phyloP scores from a whole-genome alignment of 2,888 invertebrate species.

The Boloria euphrosyne region DNA sequence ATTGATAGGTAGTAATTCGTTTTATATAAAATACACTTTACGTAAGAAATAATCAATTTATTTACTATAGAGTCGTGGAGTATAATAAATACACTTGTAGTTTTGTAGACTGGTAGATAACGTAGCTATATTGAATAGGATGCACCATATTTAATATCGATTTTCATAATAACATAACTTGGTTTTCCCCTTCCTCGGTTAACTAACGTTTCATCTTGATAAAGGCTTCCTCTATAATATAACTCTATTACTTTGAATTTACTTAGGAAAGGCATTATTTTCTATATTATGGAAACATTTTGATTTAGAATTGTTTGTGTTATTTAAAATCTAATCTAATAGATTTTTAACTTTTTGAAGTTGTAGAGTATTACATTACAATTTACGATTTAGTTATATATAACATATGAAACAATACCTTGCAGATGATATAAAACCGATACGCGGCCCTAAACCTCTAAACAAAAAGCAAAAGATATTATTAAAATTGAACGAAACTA shows the following conservation, averaged over 20 bases:
- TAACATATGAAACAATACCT: conserved; percentile 1
- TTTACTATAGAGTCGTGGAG: too few species aligned
- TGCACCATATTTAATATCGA: conserved; percentile 8
- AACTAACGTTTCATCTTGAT: conserved; percentile 4
- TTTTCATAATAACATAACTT: background rate
- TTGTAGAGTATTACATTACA: too few species aligned
- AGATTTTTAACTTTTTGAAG: too few species aligned
- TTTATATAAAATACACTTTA: too few species aligned
- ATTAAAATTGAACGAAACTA: conserved; percentile 66
- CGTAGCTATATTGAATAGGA: background rate
- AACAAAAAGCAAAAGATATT: conserved; percentile 62
- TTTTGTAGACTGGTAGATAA: background rate
- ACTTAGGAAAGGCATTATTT: too few species aligned
- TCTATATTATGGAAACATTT: background rate
- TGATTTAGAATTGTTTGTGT: background rate
- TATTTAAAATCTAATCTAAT: too few species aligned
- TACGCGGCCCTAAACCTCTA: conserved; percentile 51
- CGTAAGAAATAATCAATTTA: too few species aligned
- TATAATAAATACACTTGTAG: background rate
- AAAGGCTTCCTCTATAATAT: background rate
- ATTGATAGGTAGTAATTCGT: too few species aligned
- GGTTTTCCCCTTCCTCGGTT: conserved; percentile 10
- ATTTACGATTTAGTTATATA: too few species aligned
- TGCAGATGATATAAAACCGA: conserved; percentile 55
- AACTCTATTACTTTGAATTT: too few species aligned